Evolutionary conservation across 2,888 invertebrate genomes (phyloP).

Genomic region (Limenitis arthemis): DNA sequence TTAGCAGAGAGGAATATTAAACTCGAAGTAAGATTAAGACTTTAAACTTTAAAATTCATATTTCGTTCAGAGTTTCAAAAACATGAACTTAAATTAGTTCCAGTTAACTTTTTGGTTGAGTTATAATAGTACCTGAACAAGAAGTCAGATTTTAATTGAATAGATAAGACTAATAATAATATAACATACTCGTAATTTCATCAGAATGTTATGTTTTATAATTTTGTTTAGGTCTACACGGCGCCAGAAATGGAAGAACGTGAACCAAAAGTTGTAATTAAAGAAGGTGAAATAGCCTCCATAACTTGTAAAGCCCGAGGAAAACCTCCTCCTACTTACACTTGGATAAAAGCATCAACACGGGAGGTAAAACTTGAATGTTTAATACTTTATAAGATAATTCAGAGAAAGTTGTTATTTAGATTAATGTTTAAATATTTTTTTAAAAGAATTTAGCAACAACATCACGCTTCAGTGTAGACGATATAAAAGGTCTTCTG

Average conservation of each 20-base stretch:
- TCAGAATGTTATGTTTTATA: conserved; percentile 2
- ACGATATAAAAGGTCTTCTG: conserved; percentile 78
- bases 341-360: conserved; percentile 85
- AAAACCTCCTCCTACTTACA: conserved; percentile 87
- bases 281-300: conserved; percentile 85
- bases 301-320: conserved; percentile 85
- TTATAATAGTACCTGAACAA: no score
- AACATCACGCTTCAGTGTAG: conserved; percentile 76
- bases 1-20: conserved; percentile 83
- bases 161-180: no score
- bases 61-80: not conserved
- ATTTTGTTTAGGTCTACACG: conserved; percentile 74
- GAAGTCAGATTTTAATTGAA: no score
- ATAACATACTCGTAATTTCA: not conserved
- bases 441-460: conserved; percentile 75
- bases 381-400: not conserved
- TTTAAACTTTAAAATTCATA: not conserved
- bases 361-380: conserved; percentile 60
- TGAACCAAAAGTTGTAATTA: conserved; percentile 74
- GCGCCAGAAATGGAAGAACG: conserved; percentile 80
- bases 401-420: not conserved
- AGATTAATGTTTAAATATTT: not conserved
- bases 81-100: not conserved
- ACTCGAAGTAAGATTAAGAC: conserved; percentile 74
- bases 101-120: not conserved